phyloP scores from a whole-genome alignment of 2,113 vertebrate genomes.

The Microcebus tavaratra region DNA sequence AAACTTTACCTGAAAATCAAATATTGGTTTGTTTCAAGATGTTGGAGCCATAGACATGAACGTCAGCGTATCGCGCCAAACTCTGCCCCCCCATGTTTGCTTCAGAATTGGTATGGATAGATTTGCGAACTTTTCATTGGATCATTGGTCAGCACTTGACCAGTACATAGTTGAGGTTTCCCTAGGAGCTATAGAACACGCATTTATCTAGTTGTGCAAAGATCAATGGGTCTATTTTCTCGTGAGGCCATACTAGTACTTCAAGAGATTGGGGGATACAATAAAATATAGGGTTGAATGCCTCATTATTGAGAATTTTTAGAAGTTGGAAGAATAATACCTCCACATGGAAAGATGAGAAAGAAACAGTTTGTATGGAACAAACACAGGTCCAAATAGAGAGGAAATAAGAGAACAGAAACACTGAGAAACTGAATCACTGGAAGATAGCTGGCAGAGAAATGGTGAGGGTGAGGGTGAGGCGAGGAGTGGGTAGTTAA shows the following conservation, averaged over 20 bases:
- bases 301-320: not conserved
- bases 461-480: not conserved
- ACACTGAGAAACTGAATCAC: not conserved
- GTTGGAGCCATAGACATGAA: not conserved
- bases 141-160: not conserved
- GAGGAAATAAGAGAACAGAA: slow-evolving; percentile 1
- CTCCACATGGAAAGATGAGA: not conserved
- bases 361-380: not conserved
- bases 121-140: not conserved
- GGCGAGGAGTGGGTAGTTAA: not conserved
- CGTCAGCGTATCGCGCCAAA: not conserved
- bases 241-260: not conserved
- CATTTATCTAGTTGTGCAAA: not conserved
- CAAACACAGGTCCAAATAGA: not conserved
- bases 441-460: not conserved
- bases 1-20: slow-evolving; percentile 15
- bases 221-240: not conserved
- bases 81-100: not conserved
- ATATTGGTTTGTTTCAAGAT: not conserved
- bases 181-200: not conserved
- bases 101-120: not conserved
- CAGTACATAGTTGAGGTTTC: not conserved
- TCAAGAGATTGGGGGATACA: not conserved
- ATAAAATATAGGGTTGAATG: not conserved
- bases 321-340: not conserved